A percentile compares a stretch with the other conserved stretches of the same genome.
Conservation (phyloP, 2,888 invertebrate species). For the Smittia aterrima region DNA sequence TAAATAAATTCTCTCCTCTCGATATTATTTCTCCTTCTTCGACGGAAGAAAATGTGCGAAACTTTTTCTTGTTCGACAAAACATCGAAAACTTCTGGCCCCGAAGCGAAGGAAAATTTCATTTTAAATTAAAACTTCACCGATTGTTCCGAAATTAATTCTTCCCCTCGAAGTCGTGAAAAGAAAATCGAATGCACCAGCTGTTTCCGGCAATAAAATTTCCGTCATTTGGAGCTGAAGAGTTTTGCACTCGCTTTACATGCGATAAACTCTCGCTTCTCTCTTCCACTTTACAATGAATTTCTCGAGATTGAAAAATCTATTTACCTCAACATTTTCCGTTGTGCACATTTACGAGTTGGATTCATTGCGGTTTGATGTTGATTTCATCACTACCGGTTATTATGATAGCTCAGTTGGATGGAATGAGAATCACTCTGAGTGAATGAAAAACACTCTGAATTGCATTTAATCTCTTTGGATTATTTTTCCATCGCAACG, state of each 20-base stretch:
- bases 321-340: neutral
- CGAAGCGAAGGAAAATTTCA: neutral
- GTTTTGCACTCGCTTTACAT: neutral
- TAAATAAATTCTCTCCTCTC: slow-evolving; percentile 6
- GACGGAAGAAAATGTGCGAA: neutral
- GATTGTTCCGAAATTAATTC: slow-evolving; percentile 25
- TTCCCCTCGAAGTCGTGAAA: neutral
- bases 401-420: slow-evolving; percentile 6
- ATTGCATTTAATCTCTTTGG: neutral
- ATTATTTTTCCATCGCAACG: neutral
- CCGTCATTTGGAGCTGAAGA: neutral
- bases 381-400: slow-evolving; percentile 17
- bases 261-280: neutral
- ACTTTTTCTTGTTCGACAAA: neutral
- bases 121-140: slow-evolving; percentile 9
- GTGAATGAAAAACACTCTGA: neutral
- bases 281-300: neutral
- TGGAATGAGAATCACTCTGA: neutral
- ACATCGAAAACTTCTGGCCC: neutral
- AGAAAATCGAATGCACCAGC: slow-evolving; percentile 18
- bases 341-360: slow-evolving; percentile 14
- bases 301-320: neutral
- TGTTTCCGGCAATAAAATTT: slow-evolving; percentile 14
- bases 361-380: neutral
- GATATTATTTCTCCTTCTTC: neutral